Evolutionary conservation across 2,113 vertebrate species (phyloP).

Genomic region (Oceanites oceanicus): DNA sequence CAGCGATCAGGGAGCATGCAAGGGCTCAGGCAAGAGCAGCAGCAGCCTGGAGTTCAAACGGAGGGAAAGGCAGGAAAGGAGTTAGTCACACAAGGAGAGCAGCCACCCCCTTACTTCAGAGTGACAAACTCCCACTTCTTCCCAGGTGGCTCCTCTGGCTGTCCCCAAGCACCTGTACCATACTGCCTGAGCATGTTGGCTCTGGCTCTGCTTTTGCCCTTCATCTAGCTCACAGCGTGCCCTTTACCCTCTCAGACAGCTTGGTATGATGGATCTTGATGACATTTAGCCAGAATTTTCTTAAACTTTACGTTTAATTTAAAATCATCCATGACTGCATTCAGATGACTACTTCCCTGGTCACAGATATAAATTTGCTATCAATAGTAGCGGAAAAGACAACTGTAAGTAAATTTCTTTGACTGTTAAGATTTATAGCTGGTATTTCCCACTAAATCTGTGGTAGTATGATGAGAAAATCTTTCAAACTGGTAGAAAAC

Average conservation of each 20-base stretch:
- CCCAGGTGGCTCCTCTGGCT: not conserved
- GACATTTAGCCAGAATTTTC: conserved; percentile 69
- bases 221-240: not conserved
- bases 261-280: conserved; percentile 53
- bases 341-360: conserved; percentile 30
- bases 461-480: not conserved
- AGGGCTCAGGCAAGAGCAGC: not conserved
- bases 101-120: not conserved
- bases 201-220: conserved; percentile 23
- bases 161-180: not conserved
- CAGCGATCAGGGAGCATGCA: not conserved
- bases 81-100: not conserved
- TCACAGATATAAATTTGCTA: conserved; percentile 55
- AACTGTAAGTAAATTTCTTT: conserved; percentile 58
- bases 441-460: conserved; percentile 3
- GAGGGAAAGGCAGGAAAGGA: not conserved
- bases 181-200: not conserved
- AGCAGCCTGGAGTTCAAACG: not conserved
- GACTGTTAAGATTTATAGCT: conserved; percentile 4
- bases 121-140: not conserved
- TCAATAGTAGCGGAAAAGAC: conserved; percentile 15
- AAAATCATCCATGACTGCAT: conserved; percentile 49
- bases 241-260: conserved; percentile 37
- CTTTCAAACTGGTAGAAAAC: conserved; percentile 1
- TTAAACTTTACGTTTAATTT: conserved; percentile 65